Evolutionary conservation across 2,888 invertebrate species (phyloP), one percentile per base, ranked within the genome.

Genomic region (Lepetodrilus schrolli): DNA sequence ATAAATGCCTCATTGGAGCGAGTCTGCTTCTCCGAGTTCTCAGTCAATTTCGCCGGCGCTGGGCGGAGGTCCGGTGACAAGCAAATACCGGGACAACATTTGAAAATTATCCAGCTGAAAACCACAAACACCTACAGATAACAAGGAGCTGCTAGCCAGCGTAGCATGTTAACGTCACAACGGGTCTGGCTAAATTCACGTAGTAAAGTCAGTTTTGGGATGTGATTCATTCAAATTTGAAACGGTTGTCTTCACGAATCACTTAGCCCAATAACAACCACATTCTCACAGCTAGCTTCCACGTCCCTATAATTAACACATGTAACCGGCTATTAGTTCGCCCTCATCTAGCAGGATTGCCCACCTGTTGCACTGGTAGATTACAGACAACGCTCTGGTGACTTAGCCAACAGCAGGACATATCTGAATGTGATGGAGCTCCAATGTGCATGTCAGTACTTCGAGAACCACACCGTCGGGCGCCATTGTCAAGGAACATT

Each of bases 31-130:
- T 30, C 30, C 17, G 3, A 30, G 13, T 34, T 17, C 58, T 30
- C 58, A 58, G 30, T 58, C 58, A 58, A 58, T 58, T 58, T 30
- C 26, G 30, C 30, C 58, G 23, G 43, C 4, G 30, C 30, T 34
- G 8, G 23, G 17, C 30, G 7, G 30, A 17, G n/a, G 26, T 30
- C 58, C n/a, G 34, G 34, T 43, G 43, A 43, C 34, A 17, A 48
- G 26, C 34, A 23, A 58, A 30, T 2, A 34, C 58, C 17, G n/a
- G 17, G 58, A 58, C 17, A n/a, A n/a, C 26, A 58, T 58, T 58
- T 58, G 34, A 58, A n/a, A n/a, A 58, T 58, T 58, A 58, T 13
- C 58, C 58, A 58, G 30, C 58, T 58, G 58, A 58, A 58, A 58
- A 58, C 58, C 58, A 58, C 58, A 58, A 58, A 30, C 30, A 7